A percentile compares a stretch with the other conserved stretches of the same genome.
Evolutionary conservation across 2,113 vertebrate species (phyloP).

Genomic region (Parus major): DNA sequence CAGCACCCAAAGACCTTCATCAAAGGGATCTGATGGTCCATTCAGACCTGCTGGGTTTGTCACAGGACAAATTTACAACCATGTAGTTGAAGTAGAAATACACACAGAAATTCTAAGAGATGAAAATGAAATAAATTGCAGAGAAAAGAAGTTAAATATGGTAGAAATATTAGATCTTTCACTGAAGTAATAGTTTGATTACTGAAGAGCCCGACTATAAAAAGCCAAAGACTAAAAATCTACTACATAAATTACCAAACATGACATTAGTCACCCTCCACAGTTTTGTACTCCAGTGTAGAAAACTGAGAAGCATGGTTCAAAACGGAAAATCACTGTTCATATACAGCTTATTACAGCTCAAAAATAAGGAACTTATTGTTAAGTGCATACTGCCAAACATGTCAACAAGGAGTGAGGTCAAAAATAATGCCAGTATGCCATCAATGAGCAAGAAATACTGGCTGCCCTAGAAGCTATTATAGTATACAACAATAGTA

Average conservation of each 20-base stretch:
- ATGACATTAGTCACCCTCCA: neutral
- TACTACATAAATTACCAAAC: fast-evolving
- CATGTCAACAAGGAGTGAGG: neutral
- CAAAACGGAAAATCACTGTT: neutral
- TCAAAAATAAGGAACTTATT: neutral
- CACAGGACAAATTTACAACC: neutral
- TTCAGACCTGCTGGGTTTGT: neutral
- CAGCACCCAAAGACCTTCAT: neutral
- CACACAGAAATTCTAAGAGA: neutral
- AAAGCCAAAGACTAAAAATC: neutral
- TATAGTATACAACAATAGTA: neutral
- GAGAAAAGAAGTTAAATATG: neutral
- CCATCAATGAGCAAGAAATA: neutral
- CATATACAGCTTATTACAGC: neutral
- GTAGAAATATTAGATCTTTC: neutral
- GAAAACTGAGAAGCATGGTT: neutral
- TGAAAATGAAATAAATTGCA: neutral
- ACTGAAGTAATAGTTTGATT: neutral
- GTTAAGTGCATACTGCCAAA: neutral
- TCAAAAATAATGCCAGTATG: neutral
- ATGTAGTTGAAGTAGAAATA: neutral
- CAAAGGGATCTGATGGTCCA: neutral
- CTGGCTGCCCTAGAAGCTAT: neutral
- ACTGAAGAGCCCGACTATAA: neutral
- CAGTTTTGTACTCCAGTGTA: neutral